Evolutionary conservation across 2,113 vertebrate species (phyloP).

Genomic region (Poecilia latipinna): DNA sequence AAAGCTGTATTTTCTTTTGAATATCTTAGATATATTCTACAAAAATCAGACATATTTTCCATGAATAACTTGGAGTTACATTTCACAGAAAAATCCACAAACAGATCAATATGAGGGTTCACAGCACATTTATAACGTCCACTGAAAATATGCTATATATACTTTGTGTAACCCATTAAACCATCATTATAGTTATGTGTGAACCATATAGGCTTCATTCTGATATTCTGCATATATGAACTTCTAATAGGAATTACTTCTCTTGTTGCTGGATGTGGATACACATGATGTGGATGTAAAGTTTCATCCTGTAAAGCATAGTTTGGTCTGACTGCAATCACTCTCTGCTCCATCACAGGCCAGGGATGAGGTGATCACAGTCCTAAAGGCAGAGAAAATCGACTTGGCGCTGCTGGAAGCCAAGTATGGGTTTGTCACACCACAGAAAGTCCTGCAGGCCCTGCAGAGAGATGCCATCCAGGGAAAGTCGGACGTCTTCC

Average conservation of each 20-base stretch:
- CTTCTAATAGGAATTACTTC: too few species aligned
- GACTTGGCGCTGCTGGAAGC: conserved; percentile 93
- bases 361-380: conserved; percentile 95
- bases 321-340: conserved; percentile 2
- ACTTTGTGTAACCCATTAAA: too few species aligned
- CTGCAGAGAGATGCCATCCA: conserved; percentile 93
- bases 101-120: too few species aligned
- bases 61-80: too few species aligned
- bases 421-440: conserved; percentile 94
- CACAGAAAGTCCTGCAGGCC: conserved; percentile 91
- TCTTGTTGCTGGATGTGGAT: not conserved
- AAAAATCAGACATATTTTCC: too few species aligned
- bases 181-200: too few species aligned
- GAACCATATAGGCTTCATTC: not conserved
- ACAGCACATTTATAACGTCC: too few species aligned
- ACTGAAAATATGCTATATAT: too few species aligned
- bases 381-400: conserved; percentile 95
- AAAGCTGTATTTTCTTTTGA: too few species aligned
- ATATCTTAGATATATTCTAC: too few species aligned
- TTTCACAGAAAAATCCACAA: too few species aligned
- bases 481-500: conserved; percentile 82
- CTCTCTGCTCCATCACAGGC: conserved; percentile 78
- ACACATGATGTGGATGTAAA: not conserved
- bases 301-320: not conserved
- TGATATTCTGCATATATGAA: not conserved